phyloP scores from a whole-genome alignment of 2,888 invertebrate species.

The Agriopis marginaria region DNA sequence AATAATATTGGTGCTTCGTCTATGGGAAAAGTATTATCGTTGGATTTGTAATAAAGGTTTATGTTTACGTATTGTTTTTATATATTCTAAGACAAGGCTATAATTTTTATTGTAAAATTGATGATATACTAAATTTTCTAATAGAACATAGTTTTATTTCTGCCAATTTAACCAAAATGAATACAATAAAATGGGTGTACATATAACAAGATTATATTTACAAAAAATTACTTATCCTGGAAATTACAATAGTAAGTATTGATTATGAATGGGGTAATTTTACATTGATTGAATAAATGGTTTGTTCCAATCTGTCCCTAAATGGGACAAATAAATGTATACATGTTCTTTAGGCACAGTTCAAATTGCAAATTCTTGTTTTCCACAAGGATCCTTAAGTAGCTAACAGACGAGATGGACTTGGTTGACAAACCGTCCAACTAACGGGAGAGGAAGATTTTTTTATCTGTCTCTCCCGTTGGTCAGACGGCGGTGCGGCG shows the following conservation, averaged over 20 bases:
- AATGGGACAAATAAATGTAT: no score
- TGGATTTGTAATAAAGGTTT: slow-evolving; percentile 70
- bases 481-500: no score
- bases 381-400: no score
- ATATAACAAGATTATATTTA: slow-evolving; percentile 37
- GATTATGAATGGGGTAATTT: slow-evolving; percentile 13
- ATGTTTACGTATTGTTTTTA: slow-evolving; percentile 72
- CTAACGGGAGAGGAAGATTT: no score
- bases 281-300: neutral
- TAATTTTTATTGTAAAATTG: slow-evolving; percentile 74
- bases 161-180: slow-evolving; percentile 13
- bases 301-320: no score
- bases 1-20: slow-evolving; percentile 67
- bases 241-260: slow-evolving; percentile 23
- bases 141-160: slow-evolving; percentile 69
- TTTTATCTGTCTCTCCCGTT: no score
- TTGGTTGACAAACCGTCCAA: no score
- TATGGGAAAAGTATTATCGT: slow-evolving; percentile 69
- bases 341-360: no score
- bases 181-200: slow-evolving; percentile 17
- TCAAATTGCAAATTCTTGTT: no score
- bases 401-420: no score
- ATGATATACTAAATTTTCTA: slow-evolving; percentile 82
- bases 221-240: slow-evolving; percentile 30
- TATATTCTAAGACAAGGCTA: slow-evolving; percentile 69